Base-by-base conservation (phyloP, 2,888 invertebrate genomes). In the Vesta saturnalis region DNA sequence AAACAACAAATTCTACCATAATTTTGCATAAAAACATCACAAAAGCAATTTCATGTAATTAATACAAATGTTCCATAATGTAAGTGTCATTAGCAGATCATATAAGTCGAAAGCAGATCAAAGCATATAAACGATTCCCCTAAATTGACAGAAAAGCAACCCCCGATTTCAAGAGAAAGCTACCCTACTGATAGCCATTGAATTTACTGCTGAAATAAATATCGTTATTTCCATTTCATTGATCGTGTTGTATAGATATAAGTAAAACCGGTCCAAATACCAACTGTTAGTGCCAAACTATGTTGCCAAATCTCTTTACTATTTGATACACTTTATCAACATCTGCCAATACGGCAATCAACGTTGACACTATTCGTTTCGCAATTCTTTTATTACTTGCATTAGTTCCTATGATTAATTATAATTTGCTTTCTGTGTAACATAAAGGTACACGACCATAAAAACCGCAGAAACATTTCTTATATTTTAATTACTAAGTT, bases 141-240 rank as follows among this genome's bases (percentile, higher is more conserved):
- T 47, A 60, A 61, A 67, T 67, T 35, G 30, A 16, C 12, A 19
- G 57, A 35, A 63, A 67, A 63, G 63, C 67, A 57, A 49, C 67
- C 67, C 67, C 43, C 57, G 22, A 43, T 43, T 47, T 47, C 15
- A 47, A 56, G 67, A 60, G 60, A 60, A 54, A 54, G 18, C 55
- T 23, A 56, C 63, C 63, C 52, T 60, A 59, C 55, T 56, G 67
- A 64, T 61, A 58, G 62, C 58, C 60, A 57, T 64, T 70, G 72
- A 73, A 73, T 73, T 73, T 64, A 61, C 61, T 69, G 56, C 61
- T 49, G 62, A 62, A 64, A 68, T 71, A 47, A 47, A 71, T 71
- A 71, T 72, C 70, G 70, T 69, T 74, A 74, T 76, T 79, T 78
- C 77, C 76, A 76, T 78, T 78, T 78, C 74, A 76, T 76, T 75